Evolutionary conservation across 2,113 vertebrate genomes (phyloP).

Genomic region (Scortum barcoo): DNA sequence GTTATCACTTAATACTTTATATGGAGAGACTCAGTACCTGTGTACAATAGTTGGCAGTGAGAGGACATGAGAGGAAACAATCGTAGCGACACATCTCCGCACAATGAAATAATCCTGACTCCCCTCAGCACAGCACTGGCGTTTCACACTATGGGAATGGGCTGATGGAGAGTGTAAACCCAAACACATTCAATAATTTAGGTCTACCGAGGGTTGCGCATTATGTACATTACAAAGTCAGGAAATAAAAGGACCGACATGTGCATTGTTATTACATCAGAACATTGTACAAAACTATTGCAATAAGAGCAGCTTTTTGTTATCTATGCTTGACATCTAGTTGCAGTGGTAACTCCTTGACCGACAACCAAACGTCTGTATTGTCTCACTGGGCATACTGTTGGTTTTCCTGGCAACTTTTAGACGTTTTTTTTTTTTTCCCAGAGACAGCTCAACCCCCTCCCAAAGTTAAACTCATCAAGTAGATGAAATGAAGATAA

Average conservation of each 20-base stretch:
- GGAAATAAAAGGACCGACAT: slow-evolving; percentile 70
- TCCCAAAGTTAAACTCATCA: slow-evolving; percentile 26
- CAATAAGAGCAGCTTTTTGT: slow-evolving; percentile 83
- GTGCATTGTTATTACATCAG: slow-evolving; percentile 78
- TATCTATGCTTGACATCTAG: slow-evolving; percentile 78
- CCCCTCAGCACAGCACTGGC: slow-evolving; percentile 73
- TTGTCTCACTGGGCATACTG: slow-evolving; percentile 42
- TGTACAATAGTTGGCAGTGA: slow-evolving; percentile 83
- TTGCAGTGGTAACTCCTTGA: slow-evolving; percentile 75
- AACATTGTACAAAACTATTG: slow-evolving; percentile 84
- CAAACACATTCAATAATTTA: slow-evolving; percentile 82
- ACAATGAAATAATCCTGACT: slow-evolving; percentile 53
- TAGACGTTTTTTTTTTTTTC: slow-evolving; percentile 19
- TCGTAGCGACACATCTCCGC: slow-evolving; percentile 56
- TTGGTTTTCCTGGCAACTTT: slow-evolving; percentile 57
- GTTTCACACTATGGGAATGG: slow-evolving; percentile 74
- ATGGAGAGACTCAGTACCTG: slow-evolving; percentile 80
- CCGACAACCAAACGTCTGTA: slow-evolving; percentile 55
- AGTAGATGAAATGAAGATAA: slow-evolving; percentile 57
- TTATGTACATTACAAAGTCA: slow-evolving; percentile 82
- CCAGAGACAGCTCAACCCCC: slow-evolving; percentile 34
- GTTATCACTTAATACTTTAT: slow-evolving; percentile 84
- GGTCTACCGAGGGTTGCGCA: slow-evolving; percentile 69
- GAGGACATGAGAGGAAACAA: slow-evolving; percentile 74
- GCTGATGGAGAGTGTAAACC: slow-evolving; percentile 73